A percentile compares a stretch with the other conserved stretches of the same genome.
These are phyloP conservation scores for Anarsia innoxiella DNA, from an alignment of 2,888 invertebrate genomes.

Conservation along the genomic window DNA sequence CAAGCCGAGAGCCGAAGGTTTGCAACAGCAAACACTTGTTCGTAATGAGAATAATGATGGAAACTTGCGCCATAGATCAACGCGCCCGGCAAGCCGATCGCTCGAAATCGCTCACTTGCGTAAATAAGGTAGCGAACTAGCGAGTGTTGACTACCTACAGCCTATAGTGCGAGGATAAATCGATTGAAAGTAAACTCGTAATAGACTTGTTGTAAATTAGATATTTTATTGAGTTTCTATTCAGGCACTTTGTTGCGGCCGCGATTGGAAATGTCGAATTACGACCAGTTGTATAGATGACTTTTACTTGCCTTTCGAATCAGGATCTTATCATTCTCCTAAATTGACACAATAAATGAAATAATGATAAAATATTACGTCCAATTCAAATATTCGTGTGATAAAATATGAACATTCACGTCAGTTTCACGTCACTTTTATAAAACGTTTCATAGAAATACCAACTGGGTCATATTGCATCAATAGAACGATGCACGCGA, in stretches of 20 bases:
- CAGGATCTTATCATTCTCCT: too few relatives aligned
- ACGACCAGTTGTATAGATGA: too few relatives aligned
- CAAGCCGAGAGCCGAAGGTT: slow-evolving; percentile 35
- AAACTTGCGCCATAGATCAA: slow-evolving; percentile 58
- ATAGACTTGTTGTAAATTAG: slow-evolving; percentile 26
- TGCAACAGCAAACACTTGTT: slow-evolving; percentile 46
- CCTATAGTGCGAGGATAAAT: slow-evolving; percentile 37
- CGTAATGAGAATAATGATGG: slow-evolving; percentile 67
- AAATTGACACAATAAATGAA: too few relatives aligned
- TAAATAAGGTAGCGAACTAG: slow-evolving; percentile 63
- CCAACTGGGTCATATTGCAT: slow-evolving; percentile 64
- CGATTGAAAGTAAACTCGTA: slow-evolving; percentile 26
- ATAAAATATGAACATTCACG: background rate
- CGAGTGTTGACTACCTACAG: slow-evolving; percentile 22
- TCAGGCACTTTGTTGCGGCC: background rate
- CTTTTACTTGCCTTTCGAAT: too few relatives aligned
- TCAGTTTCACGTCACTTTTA: slow-evolving; percentile 9
- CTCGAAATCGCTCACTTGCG: slow-evolving; percentile 65
- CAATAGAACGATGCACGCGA: slow-evolving; percentile 61
- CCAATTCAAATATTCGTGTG: too few relatives aligned
- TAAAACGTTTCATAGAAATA: slow-evolving; percentile 46
- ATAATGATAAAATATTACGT: too few relatives aligned
- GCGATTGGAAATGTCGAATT: too few relatives aligned
- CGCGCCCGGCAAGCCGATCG: slow-evolving; percentile 56
- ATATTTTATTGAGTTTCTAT: slow-evolving; percentile 18